Conservation (phyloP, 1,140 invertebrate genomes). For the Campoletis sonorensis region DNA sequence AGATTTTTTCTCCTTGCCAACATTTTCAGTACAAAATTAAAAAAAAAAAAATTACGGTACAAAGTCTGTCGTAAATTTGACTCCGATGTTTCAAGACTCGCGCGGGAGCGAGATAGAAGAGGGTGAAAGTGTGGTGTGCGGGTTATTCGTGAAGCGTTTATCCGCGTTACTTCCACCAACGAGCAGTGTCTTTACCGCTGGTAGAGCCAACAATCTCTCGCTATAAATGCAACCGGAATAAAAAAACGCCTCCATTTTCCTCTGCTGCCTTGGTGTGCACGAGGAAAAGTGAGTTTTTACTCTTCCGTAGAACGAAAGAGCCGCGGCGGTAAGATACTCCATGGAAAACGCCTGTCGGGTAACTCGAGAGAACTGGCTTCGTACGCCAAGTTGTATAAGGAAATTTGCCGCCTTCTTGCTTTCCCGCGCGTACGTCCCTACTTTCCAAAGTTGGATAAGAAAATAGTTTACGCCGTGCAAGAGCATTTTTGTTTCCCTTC, state of each 20-base stretch:
- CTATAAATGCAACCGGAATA: background rate
- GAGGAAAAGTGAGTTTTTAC: background rate
- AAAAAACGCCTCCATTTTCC: background rate
- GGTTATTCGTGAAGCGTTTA: too few species aligned
- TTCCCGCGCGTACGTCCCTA: background rate
- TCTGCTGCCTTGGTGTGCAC: background rate
- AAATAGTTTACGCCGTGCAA: background rate
- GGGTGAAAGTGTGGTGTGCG: too few species aligned
- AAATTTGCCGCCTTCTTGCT: background rate
- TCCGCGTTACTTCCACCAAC: too few species aligned
- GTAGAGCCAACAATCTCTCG: background rate
- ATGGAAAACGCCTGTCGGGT: background rate
- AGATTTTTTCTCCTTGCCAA: background rate
- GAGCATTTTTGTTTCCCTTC: too few species aligned
- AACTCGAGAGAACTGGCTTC: too few species aligned
- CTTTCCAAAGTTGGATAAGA: background rate
- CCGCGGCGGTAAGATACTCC: too few species aligned
- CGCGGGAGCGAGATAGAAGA: too few species aligned
- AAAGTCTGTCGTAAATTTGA: background rate
- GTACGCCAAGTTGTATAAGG: background rate
- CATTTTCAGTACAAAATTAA: background rate
- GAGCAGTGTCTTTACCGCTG: background rate
- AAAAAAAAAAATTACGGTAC: too few species aligned
- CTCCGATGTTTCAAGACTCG: too few species aligned
- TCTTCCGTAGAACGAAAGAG: background rate